These are phyloP conservation scores for Achlya flavicornis DNA, from an alignment of 2,888 invertebrate species.

Conservation along the genomic window DNA sequence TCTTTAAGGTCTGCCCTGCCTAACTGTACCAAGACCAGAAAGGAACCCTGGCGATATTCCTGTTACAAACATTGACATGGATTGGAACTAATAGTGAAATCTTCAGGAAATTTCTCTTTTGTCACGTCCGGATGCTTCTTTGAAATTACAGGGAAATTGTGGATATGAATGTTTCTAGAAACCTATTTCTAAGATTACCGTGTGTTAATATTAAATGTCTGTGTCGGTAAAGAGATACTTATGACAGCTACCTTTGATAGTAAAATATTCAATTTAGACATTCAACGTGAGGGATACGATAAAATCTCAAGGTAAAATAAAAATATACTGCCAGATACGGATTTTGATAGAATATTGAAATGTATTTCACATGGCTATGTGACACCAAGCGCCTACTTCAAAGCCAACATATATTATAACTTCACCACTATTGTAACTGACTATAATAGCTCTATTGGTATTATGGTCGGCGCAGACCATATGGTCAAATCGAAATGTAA, in stretches of 20 bases:
- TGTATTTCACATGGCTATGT: neutral
- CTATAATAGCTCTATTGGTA: neutral
- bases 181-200: neutral
- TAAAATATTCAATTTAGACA: conserved; percentile 4
- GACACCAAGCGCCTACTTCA: neutral
- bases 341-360: neutral
- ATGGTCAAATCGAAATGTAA: no score
- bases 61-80: neutral
- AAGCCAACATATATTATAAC: neutral
- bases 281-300: neutral
- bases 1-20: no score
- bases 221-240: neutral
- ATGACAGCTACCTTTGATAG: neutral
- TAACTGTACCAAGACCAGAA: neutral
- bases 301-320: neutral
- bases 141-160: neutral
- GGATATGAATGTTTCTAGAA: neutral
- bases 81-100: neutral
- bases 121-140: neutral
- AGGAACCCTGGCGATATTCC: neutral
- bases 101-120: neutral
- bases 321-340: neutral
- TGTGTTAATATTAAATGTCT: neutral
- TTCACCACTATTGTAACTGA: neutral
- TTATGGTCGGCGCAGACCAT: neutral